Evolutionary conservation across 1,140 invertebrate species (phyloP).

Genomic region (Neuroterus valhalla): DNA sequence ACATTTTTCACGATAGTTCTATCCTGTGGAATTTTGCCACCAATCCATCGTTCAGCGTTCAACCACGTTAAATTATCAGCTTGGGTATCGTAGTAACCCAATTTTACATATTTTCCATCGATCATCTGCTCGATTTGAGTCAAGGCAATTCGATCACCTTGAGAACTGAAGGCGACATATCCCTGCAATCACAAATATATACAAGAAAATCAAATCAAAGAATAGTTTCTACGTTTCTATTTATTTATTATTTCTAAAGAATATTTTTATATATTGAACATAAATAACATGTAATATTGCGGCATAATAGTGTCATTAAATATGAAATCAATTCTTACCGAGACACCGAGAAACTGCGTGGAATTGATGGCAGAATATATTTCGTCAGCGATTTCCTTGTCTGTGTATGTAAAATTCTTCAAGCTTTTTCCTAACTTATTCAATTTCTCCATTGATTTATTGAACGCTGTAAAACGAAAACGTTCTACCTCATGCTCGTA

Average conservation of each 20-base stretch:
- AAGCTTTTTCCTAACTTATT: slow-evolving; percentile 86
- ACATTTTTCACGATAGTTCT: slow-evolving; percentile 91
- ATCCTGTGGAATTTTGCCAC: slow-evolving; percentile 92
- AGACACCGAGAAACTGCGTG: slow-evolving; percentile 97
- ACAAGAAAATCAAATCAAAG: slow-evolving; percentile 14
- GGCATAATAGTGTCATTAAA: neutral
- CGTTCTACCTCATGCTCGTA: neutral
- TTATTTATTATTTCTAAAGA: neutral
- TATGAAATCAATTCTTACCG: slow-evolving; percentile 80
- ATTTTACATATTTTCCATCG: slow-evolving; percentile 93
- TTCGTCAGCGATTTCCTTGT: slow-evolving; percentile 94
- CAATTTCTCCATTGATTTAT: slow-evolving; percentile 94
- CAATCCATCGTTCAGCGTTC: slow-evolving; percentile 91
- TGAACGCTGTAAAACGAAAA: slow-evolving; percentile 84
- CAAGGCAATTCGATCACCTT: slow-evolving; percentile 98
- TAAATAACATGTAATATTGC: neutral
- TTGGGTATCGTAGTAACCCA: slow-evolving; percentile 98
- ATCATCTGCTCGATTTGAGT: slow-evolving; percentile 99
- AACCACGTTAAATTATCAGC: slow-evolving; percentile 96
- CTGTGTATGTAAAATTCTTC: slow-evolving; percentile 98
- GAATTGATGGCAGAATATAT: slow-evolving; percentile 98
- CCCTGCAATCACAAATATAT: slow-evolving; percentile 79
- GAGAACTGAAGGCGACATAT: slow-evolving; percentile 94
- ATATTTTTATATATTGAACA: neutral
- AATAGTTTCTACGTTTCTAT: neutral